Evolutionary conservation across 2,797 vertebrate species (phyloP), one percentile per base, ranked within the genome.

Genomic region (Mycteria americana): DNA sequence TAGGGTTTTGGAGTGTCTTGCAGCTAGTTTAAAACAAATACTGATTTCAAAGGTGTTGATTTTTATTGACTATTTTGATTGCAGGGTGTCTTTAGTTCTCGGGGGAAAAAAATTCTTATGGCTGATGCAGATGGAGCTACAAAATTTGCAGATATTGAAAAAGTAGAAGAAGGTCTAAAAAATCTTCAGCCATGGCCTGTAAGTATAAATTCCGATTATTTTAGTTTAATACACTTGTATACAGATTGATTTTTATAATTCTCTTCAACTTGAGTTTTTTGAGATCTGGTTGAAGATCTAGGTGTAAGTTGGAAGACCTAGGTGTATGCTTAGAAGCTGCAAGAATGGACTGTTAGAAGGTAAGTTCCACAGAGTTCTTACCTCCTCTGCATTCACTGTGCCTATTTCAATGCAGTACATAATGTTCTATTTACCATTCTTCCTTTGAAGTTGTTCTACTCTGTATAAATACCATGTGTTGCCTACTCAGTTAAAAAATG

Each of bases 101-200:
- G 99, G 22, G 99, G 99, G 5, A 97, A 97, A 89, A 97, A 98
- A 64, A 98, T 99, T 80, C 98, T 99, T 60, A 99, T 99, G 99
- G 99, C 99, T 7, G 99, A 99, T 92, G 99, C 99, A 62, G 99
- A 99, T 28, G 99, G 99, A 95, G 99, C 99, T 92, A 99, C 99
- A 57, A 99, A 99, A 97, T 99, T 99, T 97, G 97, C 98, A 87
- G 99, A 99, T 97, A 75, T 99, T 88, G 99, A 99, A 95, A 99
- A 99, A 98, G 97, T 99, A 80, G 99, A 99, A 97, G 98, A 98
- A 41, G 99, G 98, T 84, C 98, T 99, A 24, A 93, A 97, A 74
- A 96, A 97, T 77, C 96, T 99, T 68, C 97, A 85, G 68, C 98
- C 98, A 4, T 99, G 99, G 98, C 99, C 98, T 70, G 99, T 99